Evolutionary conservation across 2,113 vertebrate species (phyloP), one percentile per base, ranked within the genome.

Genomic region (Cyanoliseus patagonus): DNA sequence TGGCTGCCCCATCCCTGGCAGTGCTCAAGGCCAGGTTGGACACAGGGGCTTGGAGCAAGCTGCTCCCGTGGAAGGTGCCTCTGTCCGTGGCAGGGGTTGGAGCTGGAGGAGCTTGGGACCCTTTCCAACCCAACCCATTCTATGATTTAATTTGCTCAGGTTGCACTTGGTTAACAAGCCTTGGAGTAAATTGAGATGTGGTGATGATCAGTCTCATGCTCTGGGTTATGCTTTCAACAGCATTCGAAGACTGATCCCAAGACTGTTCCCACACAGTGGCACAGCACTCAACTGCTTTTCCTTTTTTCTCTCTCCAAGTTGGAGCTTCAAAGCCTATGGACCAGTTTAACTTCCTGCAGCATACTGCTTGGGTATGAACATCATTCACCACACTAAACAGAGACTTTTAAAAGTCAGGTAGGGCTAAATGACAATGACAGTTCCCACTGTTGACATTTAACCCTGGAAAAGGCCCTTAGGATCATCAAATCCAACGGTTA

Each of bases 241-340:
- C n/a, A 8, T 8, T 2, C 52, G 5, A 19, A 46, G 14, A 2
- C 16, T 25, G 28, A 61, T 25, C 37, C 37, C 37, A 19, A 41
- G 28, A 7, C 6, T 24, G 24, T 16, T 0, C 62, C 31, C n/a
- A 35, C 28, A 7, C 20, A 1, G 1, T 31, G 25, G 12, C 69
- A 63, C 13, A 7, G 19, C 13, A 70, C 42, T n/a, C 7, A 5
- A 4, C n/a, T 1, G 5, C 51, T 66, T 78, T 20, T 13, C 63
- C 16, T 3, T 42, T 25, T 5, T n/a, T 8, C 9, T 4, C 17
- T 13, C 9, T 37, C 63, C 1, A 1, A 3, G n/a, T 4, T 30
- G 74, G 9, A 68, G 22, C 17, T 61, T 33, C 55, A 59, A 59
- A 69, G 39, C 14, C 59, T 18, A 5, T 0, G 18, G 68, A 41